Conservation (phyloP, 2,888 invertebrate species). For the Sesia bembeciformis region DNA sequence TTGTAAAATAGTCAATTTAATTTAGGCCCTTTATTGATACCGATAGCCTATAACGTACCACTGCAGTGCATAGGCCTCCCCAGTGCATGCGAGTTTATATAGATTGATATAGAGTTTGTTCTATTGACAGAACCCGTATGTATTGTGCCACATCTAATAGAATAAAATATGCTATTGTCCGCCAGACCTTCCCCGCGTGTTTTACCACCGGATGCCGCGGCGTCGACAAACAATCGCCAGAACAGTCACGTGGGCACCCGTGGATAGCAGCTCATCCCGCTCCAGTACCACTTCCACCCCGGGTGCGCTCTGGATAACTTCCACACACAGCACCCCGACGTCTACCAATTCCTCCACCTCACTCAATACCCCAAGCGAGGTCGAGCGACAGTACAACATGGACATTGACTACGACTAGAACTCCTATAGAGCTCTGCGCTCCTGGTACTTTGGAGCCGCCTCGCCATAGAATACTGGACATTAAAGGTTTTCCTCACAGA, state of each 20-base stretch:
- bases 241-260: background rate
- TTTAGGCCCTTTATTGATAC: no score
- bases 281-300: slow-evolving; percentile 13
- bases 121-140: no score
- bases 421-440: no score
- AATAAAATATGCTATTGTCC: background rate
- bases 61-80: no score
- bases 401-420: slow-evolving; percentile 65
- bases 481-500: no score
- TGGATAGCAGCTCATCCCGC: slow-evolving; percentile 2
- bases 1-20: no score
- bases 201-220: slow-evolving; percentile 22
- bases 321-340: slow-evolving; percentile 15
- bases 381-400: slow-evolving; percentile 54
- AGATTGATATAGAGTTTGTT: no score
- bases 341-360: slow-evolving; percentile 20
- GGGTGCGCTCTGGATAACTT: slow-evolving; percentile 19
- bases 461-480: no score
- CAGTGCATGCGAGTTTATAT: no score
- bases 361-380: slow-evolving; percentile 23
- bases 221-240: slow-evolving; percentile 8
- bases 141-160: no score
- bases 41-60: no score
- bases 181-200: slow-evolving; percentile 25
- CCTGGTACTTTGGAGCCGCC: no score